A percentile compares a stretch with the other conserved stretches of the same genome.
phyloP scores from a whole-genome alignment of 2,888 invertebrate genomes.

The Thecocarcelia acutangulata region DNA sequence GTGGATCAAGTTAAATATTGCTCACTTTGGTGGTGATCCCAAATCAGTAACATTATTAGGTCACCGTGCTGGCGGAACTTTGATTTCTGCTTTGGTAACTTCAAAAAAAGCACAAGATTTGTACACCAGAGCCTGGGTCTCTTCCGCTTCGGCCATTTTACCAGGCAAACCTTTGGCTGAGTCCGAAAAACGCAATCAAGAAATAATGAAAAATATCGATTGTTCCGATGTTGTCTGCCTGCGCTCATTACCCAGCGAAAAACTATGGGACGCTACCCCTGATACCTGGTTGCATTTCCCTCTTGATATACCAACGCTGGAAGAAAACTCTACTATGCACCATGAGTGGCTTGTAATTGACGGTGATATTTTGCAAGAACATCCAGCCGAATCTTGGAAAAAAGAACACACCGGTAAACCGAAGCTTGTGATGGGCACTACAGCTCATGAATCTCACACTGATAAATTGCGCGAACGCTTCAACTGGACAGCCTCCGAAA shows the following conservation, averaged over 20 bases:
- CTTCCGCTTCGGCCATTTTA: slow-evolving; percentile 88
- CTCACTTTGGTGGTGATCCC: slow-evolving; percentile 91
- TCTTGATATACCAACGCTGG: slow-evolving; percentile 82
- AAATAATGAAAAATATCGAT: slow-evolving; percentile 84
- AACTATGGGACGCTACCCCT: slow-evolving; percentile 87
- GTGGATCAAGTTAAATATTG: slow-evolving; percentile 92
- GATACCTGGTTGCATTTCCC: slow-evolving; percentile 87
- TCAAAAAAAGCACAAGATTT: slow-evolving; percentile 84
- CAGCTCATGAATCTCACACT: slow-evolving; percentile 88
- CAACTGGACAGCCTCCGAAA: slow-evolving; percentile 86
- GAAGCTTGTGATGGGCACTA: slow-evolving; percentile 87
- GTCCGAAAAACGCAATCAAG: slow-evolving; percentile 84
- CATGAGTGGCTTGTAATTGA: slow-evolving; percentile 91
- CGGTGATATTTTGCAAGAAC: slow-evolving; percentile 86
- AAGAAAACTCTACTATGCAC: slow-evolving; percentile 83
- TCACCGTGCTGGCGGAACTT: slow-evolving; percentile 91
- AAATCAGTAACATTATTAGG: slow-evolving; percentile 90
- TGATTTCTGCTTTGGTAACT: slow-evolving; percentile 88
- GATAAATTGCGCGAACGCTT: slow-evolving; percentile 84
- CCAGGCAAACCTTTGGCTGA: slow-evolving; percentile 85
- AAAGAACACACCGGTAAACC: slow-evolving; percentile 81
- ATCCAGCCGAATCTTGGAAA: slow-evolving; percentile 86
- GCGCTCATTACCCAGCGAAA: slow-evolving; percentile 82
- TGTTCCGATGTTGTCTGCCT: slow-evolving; percentile 85
- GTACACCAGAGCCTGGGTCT: slow-evolving; percentile 90